phyloP scores from a whole-genome alignment of 2,113 vertebrate genomes.

The Psittacara wagleri region DNA sequence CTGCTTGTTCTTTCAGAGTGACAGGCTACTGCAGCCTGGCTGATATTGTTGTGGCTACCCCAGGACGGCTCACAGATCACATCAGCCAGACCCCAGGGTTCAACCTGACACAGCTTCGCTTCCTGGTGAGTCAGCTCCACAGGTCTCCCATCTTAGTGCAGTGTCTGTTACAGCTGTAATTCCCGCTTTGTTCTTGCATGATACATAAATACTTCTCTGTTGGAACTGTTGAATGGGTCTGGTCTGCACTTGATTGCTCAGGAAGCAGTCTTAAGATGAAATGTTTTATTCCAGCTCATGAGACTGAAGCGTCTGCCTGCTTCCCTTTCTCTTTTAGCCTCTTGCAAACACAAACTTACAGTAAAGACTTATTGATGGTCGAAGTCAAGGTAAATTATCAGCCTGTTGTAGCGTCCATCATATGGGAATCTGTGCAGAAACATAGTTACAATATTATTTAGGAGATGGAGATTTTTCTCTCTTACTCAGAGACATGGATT shows the following conservation, averaged over 20 bases:
- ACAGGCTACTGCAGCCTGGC: conserved; percentile 81
- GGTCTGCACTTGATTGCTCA: background rate
- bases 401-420: background rate
- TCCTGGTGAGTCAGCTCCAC: conserved; percentile 82
- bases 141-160: background rate
- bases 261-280: background rate
- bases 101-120: conserved; percentile 86
- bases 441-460: background rate
- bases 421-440: background rate
- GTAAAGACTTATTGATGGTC: background rate
- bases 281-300: background rate
- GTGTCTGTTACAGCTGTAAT: background rate
- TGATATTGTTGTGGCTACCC: conserved; percentile 92
- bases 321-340: background rate
- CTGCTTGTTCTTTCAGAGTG: conserved; percentile 56
- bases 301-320: background rate
- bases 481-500: background rate
- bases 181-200: background rate
- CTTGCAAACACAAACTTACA: background rate
- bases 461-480: background rate
- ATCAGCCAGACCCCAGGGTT: conserved; percentile 86
- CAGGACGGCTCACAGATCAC: conserved; percentile 94
- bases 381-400: background rate
- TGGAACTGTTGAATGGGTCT: background rate
- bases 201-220: background rate